Base-by-base conservation (phyloP, 2,888 invertebrate species). In the Platypus cylindrus region DNA sequence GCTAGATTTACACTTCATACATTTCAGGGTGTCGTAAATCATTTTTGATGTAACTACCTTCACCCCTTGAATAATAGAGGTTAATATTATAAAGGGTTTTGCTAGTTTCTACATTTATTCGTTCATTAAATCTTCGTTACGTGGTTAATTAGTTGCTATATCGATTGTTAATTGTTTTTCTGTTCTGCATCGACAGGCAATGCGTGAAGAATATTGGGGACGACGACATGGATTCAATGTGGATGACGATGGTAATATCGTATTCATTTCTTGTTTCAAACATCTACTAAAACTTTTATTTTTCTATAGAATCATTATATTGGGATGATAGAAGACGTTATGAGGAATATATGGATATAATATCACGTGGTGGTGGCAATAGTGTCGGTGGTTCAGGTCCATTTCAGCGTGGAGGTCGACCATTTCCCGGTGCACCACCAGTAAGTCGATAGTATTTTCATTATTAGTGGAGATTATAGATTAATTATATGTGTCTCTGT, bases 261-360 rank as follows among this genome's bases (percentile, higher is more conserved):
- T n/a, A n/a, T n/a, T n/a, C n/a, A n/a, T n/a, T n/a, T n/a, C n/a
- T n/a, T n/a, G n/a, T n/a, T n/a, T n/a, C n/a, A n/a, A n/a, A n/a
- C 9, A 9, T 20, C 7, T 7, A 20, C 7, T 20, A 20, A 20
- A 7, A 7, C 9, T 20, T 7, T 11, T 12, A 25, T 11, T 11
- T 8, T 11, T 8, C 7, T 15, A n/a, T 26, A 47, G 83, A 84
- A 56, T 73, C 81, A 46, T 70, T 78, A 63, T 89, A 84, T 62
- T 90, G 90, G 89, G 90, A 89, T 55, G 89, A 86, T 51, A 65
- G 78, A 28, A 68, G 82, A 14, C 70, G 79, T 1, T 79, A 75
- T 48, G 79, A 79, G 49, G 80, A 80, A 51, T 78, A 78, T 50
- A 74, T 75, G 55, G 78, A 75, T 47, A 78, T 78, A 78, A 72